Evolutionary conservation across 2,888 invertebrate species (phyloP), one percentile per base, ranked within the genome.

Genomic region (Lithophane socia): DNA sequence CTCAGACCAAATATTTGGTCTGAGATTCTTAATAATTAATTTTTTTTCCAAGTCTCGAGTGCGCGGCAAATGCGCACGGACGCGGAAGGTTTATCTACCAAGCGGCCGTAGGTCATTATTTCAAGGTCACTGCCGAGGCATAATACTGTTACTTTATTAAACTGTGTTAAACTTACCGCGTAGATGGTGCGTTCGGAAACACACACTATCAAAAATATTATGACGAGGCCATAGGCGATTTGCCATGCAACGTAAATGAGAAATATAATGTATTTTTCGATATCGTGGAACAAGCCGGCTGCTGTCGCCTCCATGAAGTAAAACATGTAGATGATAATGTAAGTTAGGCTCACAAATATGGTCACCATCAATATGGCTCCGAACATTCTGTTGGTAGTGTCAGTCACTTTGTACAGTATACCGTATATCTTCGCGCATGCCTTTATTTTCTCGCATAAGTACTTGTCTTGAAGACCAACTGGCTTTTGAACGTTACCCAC

Each of bases 271-370:
- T 94, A 95, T 84, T 87, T 91, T 8, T 87, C 83, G 16, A 91
- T 65, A 68, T 95, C 93, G 13, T 92, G 92, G 54, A 94, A 94
- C 70, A 95, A 86, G 0, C 95, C 93, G 0, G 92, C 90, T 1
- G 94, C 94, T 0, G 94, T 95, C 8, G 94, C 95, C 81, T 95
- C 95, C 95, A 95, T 94, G 58, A 95, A 93, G 82, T 95, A 95
- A 83, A 94, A 95, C 79, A 93, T 87, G 75, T 95, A 93, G 63
- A 95, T 77, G 47, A 94, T 89, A 13, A 94, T 90, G 21, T 89
- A 88, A 18, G 90, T 80, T 0, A 93, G 81, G 63, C 88, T 91
- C 16, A 91, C 61, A 0, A 91, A 61, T 85, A 93, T 87, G 0
- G 91, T 94, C n/a, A 92, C 63, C 7, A 91, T 82, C 24, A 95